Percentiles rank a stretch among this genome's conserved stretches.
These are phyloP conservation scores for Otolemur crassicaudatus DNA, from an alignment of 2,797 vertebrate species.

Conservation along the genomic window DNA sequence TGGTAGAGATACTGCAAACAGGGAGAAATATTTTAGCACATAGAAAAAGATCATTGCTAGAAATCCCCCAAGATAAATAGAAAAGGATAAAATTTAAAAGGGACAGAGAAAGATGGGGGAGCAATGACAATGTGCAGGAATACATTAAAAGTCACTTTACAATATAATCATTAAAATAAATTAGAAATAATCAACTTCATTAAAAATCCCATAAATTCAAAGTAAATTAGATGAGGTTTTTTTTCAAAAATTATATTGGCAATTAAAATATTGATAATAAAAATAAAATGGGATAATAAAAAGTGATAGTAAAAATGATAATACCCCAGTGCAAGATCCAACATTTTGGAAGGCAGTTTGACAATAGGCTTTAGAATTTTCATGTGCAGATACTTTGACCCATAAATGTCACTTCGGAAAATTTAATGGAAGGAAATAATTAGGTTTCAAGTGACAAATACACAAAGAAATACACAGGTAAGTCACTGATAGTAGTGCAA, in stretches of 20 bases:
- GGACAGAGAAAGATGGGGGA: background rate
- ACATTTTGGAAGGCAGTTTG: background rate
- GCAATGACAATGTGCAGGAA: background rate
- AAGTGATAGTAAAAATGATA: background rate
- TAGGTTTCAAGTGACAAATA: background rate
- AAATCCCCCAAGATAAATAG: background rate
- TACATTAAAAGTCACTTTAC: background rate
- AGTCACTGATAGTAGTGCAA: background rate
- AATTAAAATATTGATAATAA: background rate
- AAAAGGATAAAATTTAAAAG: background rate
- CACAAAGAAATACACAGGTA: background rate
- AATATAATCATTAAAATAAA: constrained; percentile 2
- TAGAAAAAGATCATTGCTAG: background rate
- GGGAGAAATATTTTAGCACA: background rate
- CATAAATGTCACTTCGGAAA: background rate
- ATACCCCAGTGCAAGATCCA: background rate
- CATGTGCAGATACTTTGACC: background rate
- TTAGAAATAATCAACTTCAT: background rate
- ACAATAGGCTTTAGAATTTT: background rate
- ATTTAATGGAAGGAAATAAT: background rate
- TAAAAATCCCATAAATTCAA: background rate
- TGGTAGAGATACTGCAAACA: background rate
- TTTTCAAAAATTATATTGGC: background rate
- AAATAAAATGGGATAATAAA: background rate
- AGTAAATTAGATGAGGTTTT: background rate